Conservation (phyloP, 2,888 invertebrate species). For the Pristionchus japonicus region DNA sequence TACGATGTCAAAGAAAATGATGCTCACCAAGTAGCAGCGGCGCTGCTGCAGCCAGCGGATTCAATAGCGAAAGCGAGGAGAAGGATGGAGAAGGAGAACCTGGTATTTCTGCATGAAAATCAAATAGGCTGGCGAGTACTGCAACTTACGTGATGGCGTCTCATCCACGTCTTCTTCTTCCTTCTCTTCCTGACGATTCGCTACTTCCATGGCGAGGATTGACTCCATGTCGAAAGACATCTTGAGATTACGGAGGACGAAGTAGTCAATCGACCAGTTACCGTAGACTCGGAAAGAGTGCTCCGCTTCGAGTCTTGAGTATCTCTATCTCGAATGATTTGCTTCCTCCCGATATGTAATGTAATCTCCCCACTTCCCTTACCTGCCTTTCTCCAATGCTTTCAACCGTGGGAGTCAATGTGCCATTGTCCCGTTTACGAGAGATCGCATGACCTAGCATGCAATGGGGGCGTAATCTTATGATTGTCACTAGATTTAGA, state of each 20-base stretch:
- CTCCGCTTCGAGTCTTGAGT: neutral
- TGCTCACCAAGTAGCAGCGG: neutral
- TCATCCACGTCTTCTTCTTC: neutral
- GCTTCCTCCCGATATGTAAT: slow-evolving; percentile 14
- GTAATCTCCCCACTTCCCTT: slow-evolving; percentile 39
- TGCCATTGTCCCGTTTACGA: neutral
- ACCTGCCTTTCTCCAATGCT: slow-evolving; percentile 36
- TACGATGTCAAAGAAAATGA: too few species aligned
- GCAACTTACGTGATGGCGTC: neutral
- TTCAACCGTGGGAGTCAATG: slow-evolving; percentile 19
- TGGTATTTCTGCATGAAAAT: neutral
- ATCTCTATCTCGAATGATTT: slow-evolving; percentile 18
- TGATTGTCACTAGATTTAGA: neutral
- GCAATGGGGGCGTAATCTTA: neutral
- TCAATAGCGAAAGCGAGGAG: neutral
- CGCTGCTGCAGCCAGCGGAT: neutral
- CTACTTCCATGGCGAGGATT: neutral
- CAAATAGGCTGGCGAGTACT: neutral
- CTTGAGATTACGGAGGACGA: neutral
- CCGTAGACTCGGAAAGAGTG: neutral
- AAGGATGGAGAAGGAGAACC: neutral
- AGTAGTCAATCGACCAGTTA: neutral
- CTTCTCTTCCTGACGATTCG: neutral
- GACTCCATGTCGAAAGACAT: slow-evolving; percentile 35
- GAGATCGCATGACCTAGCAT: neutral